These are phyloP conservation scores for Parauchenoglanis ngamensis DNA, from an alignment of 2,797 vertebrate species.

Conservation along the genomic window DNA sequence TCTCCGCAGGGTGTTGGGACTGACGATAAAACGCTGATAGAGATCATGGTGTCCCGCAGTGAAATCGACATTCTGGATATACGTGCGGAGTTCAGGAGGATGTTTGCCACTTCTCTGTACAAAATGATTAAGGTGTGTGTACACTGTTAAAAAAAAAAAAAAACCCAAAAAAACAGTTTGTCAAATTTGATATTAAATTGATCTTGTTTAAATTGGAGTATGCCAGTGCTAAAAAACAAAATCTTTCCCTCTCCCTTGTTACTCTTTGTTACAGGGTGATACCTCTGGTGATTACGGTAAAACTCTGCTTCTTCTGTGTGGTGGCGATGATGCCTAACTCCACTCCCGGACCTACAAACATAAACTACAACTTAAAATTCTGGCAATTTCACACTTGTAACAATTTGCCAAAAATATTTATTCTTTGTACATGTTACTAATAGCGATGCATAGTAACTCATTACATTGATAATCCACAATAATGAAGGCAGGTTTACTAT, in stretches of 20 bases:
- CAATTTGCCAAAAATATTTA: background rate
- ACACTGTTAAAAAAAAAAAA: no score
- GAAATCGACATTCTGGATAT: conserved; percentile 91
- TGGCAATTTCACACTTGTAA: background rate
- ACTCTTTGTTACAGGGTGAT: conserved; percentile 78
- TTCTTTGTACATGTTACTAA: conserved; percentile 6
- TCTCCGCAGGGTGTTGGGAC: conserved; percentile 82
- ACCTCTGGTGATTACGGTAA: conserved; percentile 88
- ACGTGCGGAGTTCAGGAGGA: conserved; percentile 80
- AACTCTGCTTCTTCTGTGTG: conserved; percentile 85
- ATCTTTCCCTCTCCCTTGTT: conserved; percentile 31
- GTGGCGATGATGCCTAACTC: conserved; percentile 81
- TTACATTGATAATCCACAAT: background rate
- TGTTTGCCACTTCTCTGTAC: conserved; percentile 85
- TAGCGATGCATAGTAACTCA: background rate
- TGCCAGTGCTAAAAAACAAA: background rate
- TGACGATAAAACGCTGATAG: conserved; percentile 88
- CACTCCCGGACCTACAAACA: background rate
- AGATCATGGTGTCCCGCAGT: conserved; percentile 86
- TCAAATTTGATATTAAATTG: no score
- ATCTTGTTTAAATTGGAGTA: background rate
- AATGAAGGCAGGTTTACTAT: background rate
- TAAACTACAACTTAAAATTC: background rate
- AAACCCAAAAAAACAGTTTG: background rate
- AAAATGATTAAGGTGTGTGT: conserved; percentile 83